Evolutionary conservation across 2,113 vertebrate genomes (phyloP), one percentile per base, ranked within the genome.

Genomic region (Coryphaenoides rupestris): DNA sequence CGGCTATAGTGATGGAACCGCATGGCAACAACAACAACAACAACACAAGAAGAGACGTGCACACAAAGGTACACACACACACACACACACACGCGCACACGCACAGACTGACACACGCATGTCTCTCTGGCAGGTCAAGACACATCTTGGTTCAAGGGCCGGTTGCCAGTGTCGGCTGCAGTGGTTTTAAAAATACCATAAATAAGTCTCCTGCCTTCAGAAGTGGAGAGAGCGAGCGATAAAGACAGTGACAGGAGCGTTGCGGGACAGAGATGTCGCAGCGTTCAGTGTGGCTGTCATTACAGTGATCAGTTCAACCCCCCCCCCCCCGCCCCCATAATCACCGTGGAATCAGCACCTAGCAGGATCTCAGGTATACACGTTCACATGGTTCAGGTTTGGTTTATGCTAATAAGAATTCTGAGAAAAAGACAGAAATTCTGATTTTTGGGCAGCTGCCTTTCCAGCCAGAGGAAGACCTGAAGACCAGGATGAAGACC

Each of bases 401-500:
- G n/a, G n/a, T n/a, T n/a, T n/a, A n/a, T n/a, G n/a, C n/a, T n/a
- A n/a, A n/a, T n/a, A n/a, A n/a, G n/a, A n/a, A n/a, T n/a, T n/a
- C n/a, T n/a, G n/a, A n/a, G n/a, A n/a, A n/a, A n/a, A n/a, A n/a
- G n/a, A n/a, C n/a, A n/a, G n/a, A n/a, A n/a, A n/a, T n/a, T n/a
- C n/a, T n/a, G n/a, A n/a, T n/a, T 83, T 79, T 62, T 63, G 69
- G 67, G 54, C n/a, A n/a, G n/a, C 17, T 83, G 86, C 83, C 40
- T 76, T 76, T n/a, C 81, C 76, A 83, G 78, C 77, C 33, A 5
- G 33, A 50, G 12, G 15, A 75, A 69, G 60, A 84, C 72, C n/a
- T n/a, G n/a, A n/a, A n/a, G 56, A 69, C 74, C 55, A 40, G 17
- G 47, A 55, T 47, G 65, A 63, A n/a, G n/a, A 52, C 49, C 22